Conservation (phyloP, 2,113 vertebrate species). For the Ceyx melanurus region DNA sequence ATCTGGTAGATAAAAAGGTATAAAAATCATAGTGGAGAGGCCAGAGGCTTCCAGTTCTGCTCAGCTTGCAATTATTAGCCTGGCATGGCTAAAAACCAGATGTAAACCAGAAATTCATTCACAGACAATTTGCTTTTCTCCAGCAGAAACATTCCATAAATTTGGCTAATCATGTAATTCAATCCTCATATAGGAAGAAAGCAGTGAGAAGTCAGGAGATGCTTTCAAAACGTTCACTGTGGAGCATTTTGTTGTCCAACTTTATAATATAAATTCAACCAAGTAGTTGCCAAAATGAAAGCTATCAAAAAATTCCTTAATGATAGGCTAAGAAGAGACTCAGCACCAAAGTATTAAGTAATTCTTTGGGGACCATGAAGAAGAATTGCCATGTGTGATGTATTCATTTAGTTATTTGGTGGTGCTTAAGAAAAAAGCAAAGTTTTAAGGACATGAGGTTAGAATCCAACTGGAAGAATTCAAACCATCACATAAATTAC, state of each 20-base stretch:
- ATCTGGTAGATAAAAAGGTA: background rate
- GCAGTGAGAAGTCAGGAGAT: background rate
- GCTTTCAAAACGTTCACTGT: background rate
- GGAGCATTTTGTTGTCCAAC: background rate
- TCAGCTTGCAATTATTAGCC: background rate
- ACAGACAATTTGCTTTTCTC: background rate
- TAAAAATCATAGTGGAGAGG: background rate
- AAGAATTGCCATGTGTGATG: background rate
- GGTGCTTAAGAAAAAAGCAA: background rate
- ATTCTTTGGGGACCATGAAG: constrained; percentile 27
- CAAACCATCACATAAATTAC: background rate
- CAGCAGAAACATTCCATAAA: background rate
- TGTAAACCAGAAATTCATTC: background rate
- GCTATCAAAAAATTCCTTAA: constrained; percentile 38
- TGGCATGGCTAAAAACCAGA: background rate
- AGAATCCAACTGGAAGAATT: constrained; percentile 9
- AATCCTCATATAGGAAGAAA: background rate
- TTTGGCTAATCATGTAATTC: background rate
- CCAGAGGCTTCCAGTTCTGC: background rate
- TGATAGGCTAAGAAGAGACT: constrained; percentile 7
- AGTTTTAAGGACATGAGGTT: background rate
- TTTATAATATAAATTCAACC: background rate
- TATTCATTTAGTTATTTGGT: constrained; percentile 9
- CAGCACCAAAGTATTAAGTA: constrained; percentile 24
- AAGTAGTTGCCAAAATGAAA: constrained; percentile 22